phyloP scores from a whole-genome alignment of 2,888 invertebrate species.

The Agonum fuliginosum region DNA sequence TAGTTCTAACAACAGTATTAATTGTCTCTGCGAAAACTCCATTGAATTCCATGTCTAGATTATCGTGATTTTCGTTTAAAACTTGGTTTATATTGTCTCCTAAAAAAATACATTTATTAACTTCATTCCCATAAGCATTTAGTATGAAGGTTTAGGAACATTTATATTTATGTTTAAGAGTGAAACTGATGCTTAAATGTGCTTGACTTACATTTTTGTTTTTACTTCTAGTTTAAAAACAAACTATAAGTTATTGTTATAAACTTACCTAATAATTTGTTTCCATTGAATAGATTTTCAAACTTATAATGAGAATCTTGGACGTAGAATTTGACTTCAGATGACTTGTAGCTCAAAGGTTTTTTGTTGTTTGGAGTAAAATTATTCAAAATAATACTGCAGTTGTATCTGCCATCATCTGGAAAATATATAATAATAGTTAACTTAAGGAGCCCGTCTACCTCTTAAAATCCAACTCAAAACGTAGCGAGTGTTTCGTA shows the following conservation, averaged over 20 bases:
- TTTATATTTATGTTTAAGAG: too few relatives aligned
- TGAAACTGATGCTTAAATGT: too few relatives aligned
- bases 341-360: neutral
- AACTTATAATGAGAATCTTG: conserved; percentile 46
- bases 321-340: neutral
- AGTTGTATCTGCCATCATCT: conserved; percentile 30
- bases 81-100: conserved; percentile 33
- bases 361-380: neutral
- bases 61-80: conserved; percentile 21
- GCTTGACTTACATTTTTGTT: too few relatives aligned
- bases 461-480: too few relatives aligned
- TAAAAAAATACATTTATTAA: too few relatives aligned
- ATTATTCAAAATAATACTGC: neutral
- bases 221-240: too few relatives aligned
- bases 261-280: conserved; percentile 44
- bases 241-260: too few relatives aligned
- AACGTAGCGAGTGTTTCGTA: too few relatives aligned
- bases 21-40: conserved; percentile 9
- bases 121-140: too few relatives aligned
- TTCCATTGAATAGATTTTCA: conserved; percentile 60
- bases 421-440: neutral
- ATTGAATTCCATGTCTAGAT: neutral
- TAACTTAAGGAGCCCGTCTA: too few relatives aligned
- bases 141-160: too few relatives aligned
- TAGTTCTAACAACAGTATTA: neutral